Conservation (phyloP, 1,140 invertebrate genomes). For the Kradibia gibbosae region DNA sequence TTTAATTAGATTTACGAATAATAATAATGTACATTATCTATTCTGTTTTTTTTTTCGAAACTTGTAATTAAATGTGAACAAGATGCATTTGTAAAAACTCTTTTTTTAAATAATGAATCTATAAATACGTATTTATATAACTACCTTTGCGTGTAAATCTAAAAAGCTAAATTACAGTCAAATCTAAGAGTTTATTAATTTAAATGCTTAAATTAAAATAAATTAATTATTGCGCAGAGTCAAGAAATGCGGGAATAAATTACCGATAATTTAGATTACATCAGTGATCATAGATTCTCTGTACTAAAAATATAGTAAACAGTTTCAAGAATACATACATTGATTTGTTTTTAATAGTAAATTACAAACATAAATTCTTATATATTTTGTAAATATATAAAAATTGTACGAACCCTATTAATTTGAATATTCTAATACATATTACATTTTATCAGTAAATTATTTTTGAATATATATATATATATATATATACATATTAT, state of each 20-base stretch:
- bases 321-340: not conserved
- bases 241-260: constrained; percentile 9
- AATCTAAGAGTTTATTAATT: constrained; percentile 35
- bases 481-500: too few relatives aligned
- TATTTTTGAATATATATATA: too few relatives aligned
- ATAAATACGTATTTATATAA: not conserved
- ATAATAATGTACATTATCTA: not conserved
- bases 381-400: not conserved
- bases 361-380: not conserved
- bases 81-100: not conserved
- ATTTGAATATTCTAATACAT: too few relatives aligned
- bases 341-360: not conserved
- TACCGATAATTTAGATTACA: constrained; percentile 38
- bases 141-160: not conserved
- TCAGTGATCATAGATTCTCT: constrained; percentile 10
- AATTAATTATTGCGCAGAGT: not conserved
- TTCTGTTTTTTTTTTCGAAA: not conserved
- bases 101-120: constrained; percentile 10
- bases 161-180: not conserved
- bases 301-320: not conserved
- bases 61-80: constrained; percentile 29
- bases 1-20: too few relatives aligned
- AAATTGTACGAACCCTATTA: too few relatives aligned
- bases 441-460: too few relatives aligned
- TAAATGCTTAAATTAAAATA: constrained; percentile 37